Evolutionary conservation across 2,888 invertebrate species (phyloP), one percentile per base, ranked within the genome.

Genomic region (Caenorhabditis japonica): DNA sequence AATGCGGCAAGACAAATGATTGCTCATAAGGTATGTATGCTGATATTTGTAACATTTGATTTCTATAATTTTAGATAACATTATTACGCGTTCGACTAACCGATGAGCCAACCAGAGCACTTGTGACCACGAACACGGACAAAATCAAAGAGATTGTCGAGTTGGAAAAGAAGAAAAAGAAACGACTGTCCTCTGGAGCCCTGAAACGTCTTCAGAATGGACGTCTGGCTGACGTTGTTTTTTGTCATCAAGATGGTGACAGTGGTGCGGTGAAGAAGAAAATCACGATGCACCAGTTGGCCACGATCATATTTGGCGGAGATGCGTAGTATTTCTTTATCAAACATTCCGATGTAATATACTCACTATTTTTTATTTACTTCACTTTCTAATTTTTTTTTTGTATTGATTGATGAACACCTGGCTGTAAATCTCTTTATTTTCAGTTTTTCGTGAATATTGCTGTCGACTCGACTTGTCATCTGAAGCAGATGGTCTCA

Each of bases 1-100:
- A 93, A 93, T 79, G 91, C 92, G 7, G 91, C 92, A 19, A 92
- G 93, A 71, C 94, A 95, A 87, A 90, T 94, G 43, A 91, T 95
- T 62, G 91, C 93, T 0, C 90, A 74, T 34, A 74, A 77, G 52
- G 77, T 75, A n/a, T 21, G n/a, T n/a, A n/a, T n/a, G n/a, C n/a
- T 44, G 46, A 30, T 21, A n/a, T 56, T 7, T 15, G n/a, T 27
- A 15, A 15, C 25, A 38, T 46, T 25, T 19, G 27, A 47, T 27
- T n/a, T 17, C n/a, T 33, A 5, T 5, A 17, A 19, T 34, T 68
- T 46, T 25, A 69, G 70, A 66, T 73, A 13, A 66, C 66, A 1
- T 33, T 73, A 19, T 39, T 60, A 19, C 59, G 66, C 25, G 66
- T 66, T 30, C 59, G 61, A 15, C 46, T 68, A 10, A 38, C 44